Conservation (phyloP, 1,140 invertebrate genomes). For the Galleria mellonella region DNA sequence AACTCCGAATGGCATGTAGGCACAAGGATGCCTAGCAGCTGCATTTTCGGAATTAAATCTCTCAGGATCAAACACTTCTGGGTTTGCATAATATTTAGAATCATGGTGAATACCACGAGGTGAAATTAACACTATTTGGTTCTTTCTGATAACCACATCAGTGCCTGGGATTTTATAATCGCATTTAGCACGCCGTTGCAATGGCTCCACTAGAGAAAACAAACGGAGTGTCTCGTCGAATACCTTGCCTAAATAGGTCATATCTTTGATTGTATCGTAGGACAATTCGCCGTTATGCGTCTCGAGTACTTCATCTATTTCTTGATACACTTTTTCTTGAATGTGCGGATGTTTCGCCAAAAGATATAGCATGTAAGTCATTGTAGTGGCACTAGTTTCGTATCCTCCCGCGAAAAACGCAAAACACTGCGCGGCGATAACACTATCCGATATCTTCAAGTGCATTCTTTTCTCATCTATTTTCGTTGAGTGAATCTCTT, state of each 20-base stretch:
- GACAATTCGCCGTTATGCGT: conserved; percentile 47
- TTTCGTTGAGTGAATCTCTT: conserved; percentile 9
- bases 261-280: conserved; percentile 52
- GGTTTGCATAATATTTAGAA: conserved; percentile 35
- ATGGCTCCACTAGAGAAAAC: conserved; percentile 72
- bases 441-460: conserved; percentile 27
- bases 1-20: conserved; percentile 75
- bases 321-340: conserved; percentile 49
- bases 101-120: conserved; percentile 26
- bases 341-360: conserved; percentile 46
- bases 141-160: conserved; percentile 64
- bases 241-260: conserved; percentile 54
- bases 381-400: conserved; percentile 32
- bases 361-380: conserved; percentile 43
- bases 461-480: conserved; percentile 3
- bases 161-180: conserved; percentile 72
- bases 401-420: conserved; percentile 49
- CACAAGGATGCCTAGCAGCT: conserved; percentile 46
- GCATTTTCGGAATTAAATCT: conserved; percentile 61
- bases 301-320: conserved; percentile 52
- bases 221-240: conserved; percentile 74
- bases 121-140: conserved; percentile 23
- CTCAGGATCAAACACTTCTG: conserved; percentile 77
- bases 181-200: conserved; percentile 68
- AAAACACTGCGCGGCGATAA: conserved; percentile 50